These are phyloP conservation scores for Lipotes vexillifer DNA, from an alignment of 2,113 vertebrate genomes.

Conservation along the genomic window DNA sequence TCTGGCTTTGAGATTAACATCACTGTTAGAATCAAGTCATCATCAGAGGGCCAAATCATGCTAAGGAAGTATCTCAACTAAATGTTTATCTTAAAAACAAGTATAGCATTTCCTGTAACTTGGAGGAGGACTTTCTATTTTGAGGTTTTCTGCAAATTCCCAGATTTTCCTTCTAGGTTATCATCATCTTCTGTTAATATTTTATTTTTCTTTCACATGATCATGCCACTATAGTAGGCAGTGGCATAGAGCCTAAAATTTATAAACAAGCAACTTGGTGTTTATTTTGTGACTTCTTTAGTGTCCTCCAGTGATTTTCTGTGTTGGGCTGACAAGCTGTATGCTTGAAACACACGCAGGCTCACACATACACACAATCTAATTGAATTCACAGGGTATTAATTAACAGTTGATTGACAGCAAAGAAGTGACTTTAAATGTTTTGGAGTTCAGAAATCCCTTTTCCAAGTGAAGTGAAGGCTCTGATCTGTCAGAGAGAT, in stretches of 20 bases:
- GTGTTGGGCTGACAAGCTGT: background rate
- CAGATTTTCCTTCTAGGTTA: background rate
- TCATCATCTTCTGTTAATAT: background rate
- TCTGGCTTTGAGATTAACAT: background rate
- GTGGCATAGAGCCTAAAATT: background rate
- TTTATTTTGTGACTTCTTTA: conserved; percentile 34
- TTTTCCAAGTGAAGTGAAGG: conserved; percentile 6
- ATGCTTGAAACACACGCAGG: background rate
- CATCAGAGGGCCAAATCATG: conserved; percentile 26
- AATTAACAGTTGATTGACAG: background rate
- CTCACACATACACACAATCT: background rate
- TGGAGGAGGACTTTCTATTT: conserved; percentile 8
- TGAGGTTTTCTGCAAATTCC: background rate
- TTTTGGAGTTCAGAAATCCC: conserved; percentile 33
- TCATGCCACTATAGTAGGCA: background rate
- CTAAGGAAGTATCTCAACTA: conserved; percentile 36
- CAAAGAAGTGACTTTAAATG: conserved; percentile 18
- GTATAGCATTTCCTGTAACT: conserved; percentile 25
- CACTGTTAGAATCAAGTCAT: conserved; percentile 12
- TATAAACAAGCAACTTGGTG: conserved; percentile 6
- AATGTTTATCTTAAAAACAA: conserved; percentile 49
- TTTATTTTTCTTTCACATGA: conserved; percentile 8
- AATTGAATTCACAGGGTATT: conserved; percentile 20
- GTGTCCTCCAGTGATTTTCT: background rate
- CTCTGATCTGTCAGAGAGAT: background rate